Evolutionary conservation across 2,797 vertebrate species (phyloP).

Genomic region (Pelochelys cantorii): DNA sequence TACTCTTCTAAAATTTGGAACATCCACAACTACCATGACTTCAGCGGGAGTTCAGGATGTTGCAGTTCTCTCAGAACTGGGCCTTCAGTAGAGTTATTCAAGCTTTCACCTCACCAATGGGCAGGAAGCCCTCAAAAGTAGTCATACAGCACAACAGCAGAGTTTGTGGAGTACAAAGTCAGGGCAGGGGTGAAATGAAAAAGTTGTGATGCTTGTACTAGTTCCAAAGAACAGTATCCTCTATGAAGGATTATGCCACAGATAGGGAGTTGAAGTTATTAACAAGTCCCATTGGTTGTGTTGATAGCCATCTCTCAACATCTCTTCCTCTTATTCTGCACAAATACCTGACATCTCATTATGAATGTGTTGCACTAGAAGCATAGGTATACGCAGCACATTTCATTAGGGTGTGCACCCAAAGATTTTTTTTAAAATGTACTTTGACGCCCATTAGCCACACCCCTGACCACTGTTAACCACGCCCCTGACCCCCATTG

Average conservation of each 20-base stretch:
- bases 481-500: no score
- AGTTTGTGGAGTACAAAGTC: neutral
- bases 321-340: conserved; percentile 40
- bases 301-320: conserved; percentile 42
- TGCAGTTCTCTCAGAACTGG: neutral
- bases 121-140: conserved; percentile 1
- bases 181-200: neutral
- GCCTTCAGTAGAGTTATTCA: neutral
- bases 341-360: conserved; percentile 38
- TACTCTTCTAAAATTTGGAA: neutral
- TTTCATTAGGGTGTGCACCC: no score
- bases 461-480: no score
- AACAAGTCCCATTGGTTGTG: neutral
- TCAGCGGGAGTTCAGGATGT: neutral
- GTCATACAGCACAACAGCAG: neutral
- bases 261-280: neutral
- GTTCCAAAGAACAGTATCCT: conserved; percentile 21
- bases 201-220: neutral
- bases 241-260: conserved; percentile 32
- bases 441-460: no score
- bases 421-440: no score
- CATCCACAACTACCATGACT: neutral
- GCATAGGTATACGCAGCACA: no score
- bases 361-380: conserved; percentile 45
- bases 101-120: neutral